Percentiles rank a stretch among this genome's conserved stretches.
phyloP scores from a whole-genome alignment of 1,140 invertebrate genomes.

The Aporrectodea caliginosa region DNA sequence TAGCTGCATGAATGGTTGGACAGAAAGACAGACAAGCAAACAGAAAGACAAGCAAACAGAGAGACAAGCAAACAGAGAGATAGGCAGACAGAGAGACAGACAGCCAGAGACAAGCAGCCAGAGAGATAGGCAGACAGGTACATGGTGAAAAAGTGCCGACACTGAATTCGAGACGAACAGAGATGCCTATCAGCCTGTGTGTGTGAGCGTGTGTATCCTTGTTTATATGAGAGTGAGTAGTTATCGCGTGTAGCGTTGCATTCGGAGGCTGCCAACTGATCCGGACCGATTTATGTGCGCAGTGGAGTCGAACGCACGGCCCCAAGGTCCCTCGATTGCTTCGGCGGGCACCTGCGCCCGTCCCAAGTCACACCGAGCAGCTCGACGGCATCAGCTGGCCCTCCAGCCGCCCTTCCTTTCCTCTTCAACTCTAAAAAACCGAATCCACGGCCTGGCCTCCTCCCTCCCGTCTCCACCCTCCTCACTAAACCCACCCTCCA shows the following conservation, averaged over 20 bases:
- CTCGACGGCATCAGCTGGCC: neutral
- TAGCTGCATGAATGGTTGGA: too few relatives aligned
- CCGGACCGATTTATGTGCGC: neutral
- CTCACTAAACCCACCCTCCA: neutral
- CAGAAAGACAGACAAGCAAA: too few relatives aligned
- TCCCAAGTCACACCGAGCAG: neutral
- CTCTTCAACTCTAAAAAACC: too few relatives aligned
- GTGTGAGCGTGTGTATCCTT: too few relatives aligned
- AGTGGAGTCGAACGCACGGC: neutral
- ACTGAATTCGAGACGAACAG: too few relatives aligned
- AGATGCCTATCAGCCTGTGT: too few relatives aligned
- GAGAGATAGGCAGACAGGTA: too few relatives aligned
- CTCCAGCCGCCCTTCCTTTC: too few relatives aligned
- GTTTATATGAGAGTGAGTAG: too few relatives aligned
- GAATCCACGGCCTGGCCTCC: neutral
- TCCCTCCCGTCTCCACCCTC: neutral
- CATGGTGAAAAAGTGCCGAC: too few relatives aligned
- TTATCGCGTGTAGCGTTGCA: neutral
- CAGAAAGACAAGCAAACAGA: too few relatives aligned
- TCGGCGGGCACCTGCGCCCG: neutral
- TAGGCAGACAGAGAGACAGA: neutral
- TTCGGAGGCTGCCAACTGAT: neutral
- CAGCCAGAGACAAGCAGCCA: neutral
- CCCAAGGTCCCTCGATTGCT: neutral
- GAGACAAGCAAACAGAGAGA: neutral